Evolutionary conservation across 2,113 vertebrate genomes (phyloP).

Genomic region (Pteruthius melanotis): DNA sequence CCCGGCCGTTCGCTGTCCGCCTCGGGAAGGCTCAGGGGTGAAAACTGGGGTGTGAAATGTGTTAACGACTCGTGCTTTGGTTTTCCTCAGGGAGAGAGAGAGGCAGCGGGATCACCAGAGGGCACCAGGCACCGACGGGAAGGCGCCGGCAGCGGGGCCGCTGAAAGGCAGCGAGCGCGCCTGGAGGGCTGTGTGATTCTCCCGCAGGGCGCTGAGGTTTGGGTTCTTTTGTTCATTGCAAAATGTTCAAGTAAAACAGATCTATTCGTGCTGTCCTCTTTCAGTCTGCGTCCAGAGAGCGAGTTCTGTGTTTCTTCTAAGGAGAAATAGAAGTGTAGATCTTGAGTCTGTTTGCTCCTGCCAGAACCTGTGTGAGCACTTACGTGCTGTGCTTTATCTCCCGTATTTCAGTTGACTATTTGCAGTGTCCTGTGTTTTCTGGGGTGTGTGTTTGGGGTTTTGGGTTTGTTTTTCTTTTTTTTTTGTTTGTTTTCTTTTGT

Average conservation of each 20-base stretch:
- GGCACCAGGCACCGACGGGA: neutral
- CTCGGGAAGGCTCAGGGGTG: neutral
- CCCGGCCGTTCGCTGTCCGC: neutral
- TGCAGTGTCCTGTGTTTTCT: neutral
- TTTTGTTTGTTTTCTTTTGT: neutral
- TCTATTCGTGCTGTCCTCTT: rapidly evolving
- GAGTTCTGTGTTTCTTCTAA: neutral
- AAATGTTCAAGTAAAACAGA: neutral
- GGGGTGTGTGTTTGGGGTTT: neutral
- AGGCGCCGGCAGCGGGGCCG: neutral
- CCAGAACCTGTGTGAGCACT: neutral
- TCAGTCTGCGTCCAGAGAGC: rapidly evolving
- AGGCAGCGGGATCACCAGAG: neutral
- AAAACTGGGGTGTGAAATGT: rapidly evolving
- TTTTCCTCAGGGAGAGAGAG: neutral
- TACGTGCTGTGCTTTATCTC: rapidly evolving
- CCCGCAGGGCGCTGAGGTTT: neutral
- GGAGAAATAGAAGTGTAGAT: neutral
- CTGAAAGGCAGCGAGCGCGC: too few species aligned
- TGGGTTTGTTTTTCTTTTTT: neutral
- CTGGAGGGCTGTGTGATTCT: rapidly evolving
- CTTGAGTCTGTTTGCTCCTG: neutral
- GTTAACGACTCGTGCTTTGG: rapidly evolving
- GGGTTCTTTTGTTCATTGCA: neutral
- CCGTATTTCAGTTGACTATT: rapidly evolving